phyloP scores from a whole-genome alignment of 2,113 vertebrate genomes.

The Monarcha castaneiventris region DNA sequence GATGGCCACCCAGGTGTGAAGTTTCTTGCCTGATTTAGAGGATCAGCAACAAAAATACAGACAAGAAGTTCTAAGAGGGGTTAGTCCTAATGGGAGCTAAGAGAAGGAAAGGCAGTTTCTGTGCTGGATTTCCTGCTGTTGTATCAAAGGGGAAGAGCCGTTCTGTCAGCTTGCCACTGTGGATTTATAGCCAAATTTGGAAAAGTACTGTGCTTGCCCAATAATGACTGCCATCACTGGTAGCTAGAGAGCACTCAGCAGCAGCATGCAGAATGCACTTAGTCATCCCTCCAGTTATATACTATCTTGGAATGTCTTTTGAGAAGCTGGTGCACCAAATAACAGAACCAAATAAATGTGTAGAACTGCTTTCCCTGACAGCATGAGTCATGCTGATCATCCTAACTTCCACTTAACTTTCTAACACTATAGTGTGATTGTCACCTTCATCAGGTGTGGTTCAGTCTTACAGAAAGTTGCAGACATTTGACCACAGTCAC shows the following conservation, averaged over 20 bases:
- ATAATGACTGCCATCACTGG: neutral
- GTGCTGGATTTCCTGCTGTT: neutral
- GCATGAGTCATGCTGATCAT: conserved; percentile 63
- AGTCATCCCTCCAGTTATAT: neutral
- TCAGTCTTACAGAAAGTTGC: conserved; percentile 68
- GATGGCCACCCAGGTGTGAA: neutral
- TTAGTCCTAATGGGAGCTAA: neutral
- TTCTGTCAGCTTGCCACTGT: neutral
- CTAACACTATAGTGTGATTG: conserved; percentile 28
- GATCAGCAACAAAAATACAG: neutral
- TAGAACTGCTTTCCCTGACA: conserved; percentile 44
- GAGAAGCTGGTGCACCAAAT: conserved; percentile 24
- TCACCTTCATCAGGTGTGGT: conserved; percentile 47
- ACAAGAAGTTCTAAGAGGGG: neutral
- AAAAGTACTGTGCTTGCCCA: neutral
- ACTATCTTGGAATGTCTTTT: conserved; percentile 52
- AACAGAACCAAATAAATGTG: conserved; percentile 46
- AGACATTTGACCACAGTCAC: conserved; percentile 42
- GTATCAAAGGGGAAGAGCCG: neutral
- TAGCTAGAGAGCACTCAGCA: neutral
- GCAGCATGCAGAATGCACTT: neutral
- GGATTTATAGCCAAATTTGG: neutral
- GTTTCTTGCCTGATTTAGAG: neutral
- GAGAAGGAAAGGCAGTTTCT: neutral
- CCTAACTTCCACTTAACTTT: conserved; percentile 61